Conservation (phyloP, 2,797 vertebrate genomes). For the Lithobates pipiens region DNA sequence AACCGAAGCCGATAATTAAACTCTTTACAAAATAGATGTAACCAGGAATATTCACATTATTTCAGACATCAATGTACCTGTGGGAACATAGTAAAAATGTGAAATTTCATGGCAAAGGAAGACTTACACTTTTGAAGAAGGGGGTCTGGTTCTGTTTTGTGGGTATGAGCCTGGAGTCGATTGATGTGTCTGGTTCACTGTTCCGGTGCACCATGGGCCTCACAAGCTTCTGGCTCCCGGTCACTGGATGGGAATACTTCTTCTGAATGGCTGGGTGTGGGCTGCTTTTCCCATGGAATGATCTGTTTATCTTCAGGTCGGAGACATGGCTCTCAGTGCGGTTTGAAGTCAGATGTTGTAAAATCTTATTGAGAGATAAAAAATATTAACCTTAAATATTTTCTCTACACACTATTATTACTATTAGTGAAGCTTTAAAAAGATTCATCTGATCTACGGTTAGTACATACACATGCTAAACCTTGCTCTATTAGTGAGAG, state of each 20-base stretch:
- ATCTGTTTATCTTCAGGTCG: constrained; percentile 44
- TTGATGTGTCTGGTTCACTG: constrained; percentile 35
- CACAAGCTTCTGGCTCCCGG: constrained; percentile 58
- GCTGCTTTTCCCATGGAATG: constrained; percentile 26
- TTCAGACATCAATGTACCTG: neutral
- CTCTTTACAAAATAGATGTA: neutral
- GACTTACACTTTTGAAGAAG: constrained; percentile 56
- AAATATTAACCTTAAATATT: neutral
- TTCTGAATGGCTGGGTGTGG: constrained; percentile 55
- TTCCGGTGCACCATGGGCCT: neutral
- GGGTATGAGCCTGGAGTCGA: neutral
- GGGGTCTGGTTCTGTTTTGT: constrained; percentile 36
- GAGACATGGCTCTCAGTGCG: neutral
- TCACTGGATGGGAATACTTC: constrained; percentile 64
- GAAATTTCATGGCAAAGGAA: neutral
- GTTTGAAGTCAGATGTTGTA: constrained; percentile 13
- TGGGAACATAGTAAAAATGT: neutral
- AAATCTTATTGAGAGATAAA: neutral
- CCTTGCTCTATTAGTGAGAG: no score
- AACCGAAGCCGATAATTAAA: neutral
- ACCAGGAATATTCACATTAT: no score
- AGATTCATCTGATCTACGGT: neutral
- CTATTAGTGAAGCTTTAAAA: neutral
- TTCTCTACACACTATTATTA: neutral
- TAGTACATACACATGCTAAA: no score